Evolutionary conservation across 2,113 vertebrate genomes (phyloP), one percentile per base, ranked within the genome.

Genomic region (Cyprinus carpio): DNA sequence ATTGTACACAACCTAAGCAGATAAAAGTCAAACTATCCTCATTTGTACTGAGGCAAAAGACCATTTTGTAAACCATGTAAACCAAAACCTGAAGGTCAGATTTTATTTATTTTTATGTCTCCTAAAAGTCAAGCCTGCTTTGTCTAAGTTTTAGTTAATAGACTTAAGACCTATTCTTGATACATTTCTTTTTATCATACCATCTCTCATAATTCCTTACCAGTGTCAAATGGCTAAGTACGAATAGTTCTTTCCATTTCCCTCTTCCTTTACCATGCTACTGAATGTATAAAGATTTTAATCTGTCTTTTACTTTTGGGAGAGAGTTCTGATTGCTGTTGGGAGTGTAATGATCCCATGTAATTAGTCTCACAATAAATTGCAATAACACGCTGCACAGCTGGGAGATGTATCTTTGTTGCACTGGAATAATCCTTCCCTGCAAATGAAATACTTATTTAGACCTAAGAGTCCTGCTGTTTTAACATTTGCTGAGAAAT

Each of bases 321-420:
- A 65, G 23, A 64, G 40, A 23, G 90, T 75, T 89, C 83, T 90
- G 89, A 92, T 78, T 89, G 88, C 78, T 90, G 51, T 27, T 82
- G 87, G 86, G 83, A 88, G 83, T 91, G 90, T 91, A 91, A 92
- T 93, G 87, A 90, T 90, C 92, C 89, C 89, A 89, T 67, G 87
- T 93, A 93, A 94, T 94, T 94, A 94, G 93, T 90, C 90, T 91
- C 86, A 91, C 93, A 92, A 93, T 93, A 92, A 92, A 89, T 91
- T 89, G 90, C 91, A 93, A 93, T 93, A 93, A 93, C 92, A 91
- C 75, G 86, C 80, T n/a, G 89, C 56, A 91, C 92, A 89, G 88
- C 83, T 86, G 91, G 90, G 92, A 92, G 84, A 86, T 86, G 65
- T 87, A 91, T 91, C 72, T 51, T 27, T 75, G 72, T 49, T 75